Evolutionary conservation across 1,140 invertebrate genomes (phyloP).

Genomic region (Diorhabda elongata): DNA sequence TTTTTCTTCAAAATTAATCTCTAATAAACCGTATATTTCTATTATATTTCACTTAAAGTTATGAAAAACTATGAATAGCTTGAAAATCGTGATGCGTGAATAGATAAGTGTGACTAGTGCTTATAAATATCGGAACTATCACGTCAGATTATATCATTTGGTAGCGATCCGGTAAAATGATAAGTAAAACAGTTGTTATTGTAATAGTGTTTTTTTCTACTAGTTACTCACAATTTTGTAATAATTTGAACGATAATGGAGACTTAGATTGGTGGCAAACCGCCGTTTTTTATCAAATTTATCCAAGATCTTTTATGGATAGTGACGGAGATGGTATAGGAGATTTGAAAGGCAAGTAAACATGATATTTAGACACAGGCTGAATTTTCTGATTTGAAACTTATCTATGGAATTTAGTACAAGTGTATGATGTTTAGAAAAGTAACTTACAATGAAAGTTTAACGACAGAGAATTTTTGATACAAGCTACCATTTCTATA

Average conservation of each 20-base stretch:
- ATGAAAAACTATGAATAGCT: not conserved
- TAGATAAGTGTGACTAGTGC: not conserved
- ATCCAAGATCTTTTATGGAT: slow-evolving; percentile 76
- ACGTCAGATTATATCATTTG: not conserved
- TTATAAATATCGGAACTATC: not conserved
- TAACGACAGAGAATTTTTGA: not conserved
- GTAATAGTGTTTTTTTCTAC: not conserved
- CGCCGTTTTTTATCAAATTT: slow-evolving; percentile 72
- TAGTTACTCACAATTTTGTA: not conserved
- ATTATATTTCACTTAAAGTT: not conserved
- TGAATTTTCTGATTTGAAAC: not conserved
- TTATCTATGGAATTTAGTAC: not conserved
- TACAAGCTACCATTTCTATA: not conserved
- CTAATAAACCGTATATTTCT: no score
- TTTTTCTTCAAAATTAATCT: no score
- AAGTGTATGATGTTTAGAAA: not conserved
- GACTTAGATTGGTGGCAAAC: slow-evolving; percentile 67
- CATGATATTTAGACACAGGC: not conserved
- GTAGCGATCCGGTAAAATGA: not conserved
- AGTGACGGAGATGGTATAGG: slow-evolving; percentile 72
- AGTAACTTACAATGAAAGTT: not conserved
- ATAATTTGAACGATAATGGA: not conserved
- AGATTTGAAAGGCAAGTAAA: slow-evolving; percentile 56
- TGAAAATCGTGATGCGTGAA: not conserved
- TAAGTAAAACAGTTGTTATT: not conserved